A percentile compares a stretch with the other conserved stretches of the same genome.
phyloP scores from a whole-genome alignment of 2,888 invertebrate species.

The Nemoura dubitans region DNA sequence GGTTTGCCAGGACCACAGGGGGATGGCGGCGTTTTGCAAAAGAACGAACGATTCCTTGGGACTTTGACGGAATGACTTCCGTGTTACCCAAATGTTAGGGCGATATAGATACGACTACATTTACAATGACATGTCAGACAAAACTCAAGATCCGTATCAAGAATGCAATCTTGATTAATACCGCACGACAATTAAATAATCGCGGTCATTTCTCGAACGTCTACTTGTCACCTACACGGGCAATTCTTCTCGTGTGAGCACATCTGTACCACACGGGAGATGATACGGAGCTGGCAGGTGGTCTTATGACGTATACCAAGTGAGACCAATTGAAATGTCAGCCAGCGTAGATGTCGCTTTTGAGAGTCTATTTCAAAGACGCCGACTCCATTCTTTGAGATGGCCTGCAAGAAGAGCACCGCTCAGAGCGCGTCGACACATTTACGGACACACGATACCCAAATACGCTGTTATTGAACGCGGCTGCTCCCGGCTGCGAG shows the following conservation, averaged over 20 bases:
- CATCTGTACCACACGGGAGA: neutral
- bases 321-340: constrained; percentile 36
- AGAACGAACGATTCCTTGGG: neutral
- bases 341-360: neutral
- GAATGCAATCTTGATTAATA: neutral
- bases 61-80: neutral
- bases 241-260: neutral
- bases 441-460: constrained; percentile 12
- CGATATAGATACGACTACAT: neutral
- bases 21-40: neutral
- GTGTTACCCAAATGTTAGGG: neutral
- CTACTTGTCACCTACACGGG: neutral
- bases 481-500: neutral
- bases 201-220: neutral
- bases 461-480: neutral
- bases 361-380: neutral
- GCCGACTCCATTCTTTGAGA: neutral
- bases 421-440: neutral
- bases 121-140: neutral
- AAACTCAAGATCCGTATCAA: neutral
- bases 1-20: neutral
- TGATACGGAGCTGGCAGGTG: constrained; percentile 22
- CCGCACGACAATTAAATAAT: neutral
- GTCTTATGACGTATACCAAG: constrained; percentile 38
- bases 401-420: neutral